A percentile compares a stretch with the other conserved stretches of the same genome.
phyloP scores from a whole-genome alignment of 2,888 invertebrate genomes.

The Sycophila texana region DNA sequence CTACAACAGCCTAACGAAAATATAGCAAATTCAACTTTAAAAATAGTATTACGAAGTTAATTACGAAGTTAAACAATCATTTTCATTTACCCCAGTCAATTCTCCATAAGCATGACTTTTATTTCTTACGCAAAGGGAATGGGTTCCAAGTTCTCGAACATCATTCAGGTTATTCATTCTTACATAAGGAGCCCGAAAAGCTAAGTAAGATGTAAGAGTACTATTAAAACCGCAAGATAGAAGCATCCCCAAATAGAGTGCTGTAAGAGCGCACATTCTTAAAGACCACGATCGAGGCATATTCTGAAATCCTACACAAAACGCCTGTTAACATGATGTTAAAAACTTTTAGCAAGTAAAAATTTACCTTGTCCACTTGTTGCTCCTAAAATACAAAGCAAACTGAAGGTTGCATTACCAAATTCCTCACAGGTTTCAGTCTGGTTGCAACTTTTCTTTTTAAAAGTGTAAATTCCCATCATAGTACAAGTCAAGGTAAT shows the following conservation, averaged over 20 bases:
- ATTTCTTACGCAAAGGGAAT: slow-evolving; percentile 74
- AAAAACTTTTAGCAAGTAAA: background rate
- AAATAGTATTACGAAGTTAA: too few relatives aligned
- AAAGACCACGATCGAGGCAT: slow-evolving; percentile 64
- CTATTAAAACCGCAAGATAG: slow-evolving; percentile 66
- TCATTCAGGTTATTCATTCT: slow-evolving; percentile 73
- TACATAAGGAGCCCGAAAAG: slow-evolving; percentile 70
- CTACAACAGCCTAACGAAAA: background rate
- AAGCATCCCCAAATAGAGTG: slow-evolving; percentile 64
- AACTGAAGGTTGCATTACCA: slow-evolving; percentile 60
- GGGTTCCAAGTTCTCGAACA: slow-evolving; percentile 67
- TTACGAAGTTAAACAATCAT: too few relatives aligned
- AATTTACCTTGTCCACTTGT: slow-evolving; percentile 65
- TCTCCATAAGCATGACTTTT: slow-evolving; percentile 73
- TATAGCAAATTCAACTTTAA: background rate
- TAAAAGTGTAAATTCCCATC: slow-evolving; percentile 57
- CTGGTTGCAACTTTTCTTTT: slow-evolving; percentile 57
- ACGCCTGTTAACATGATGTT: background rate
- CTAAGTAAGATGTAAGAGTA: slow-evolving; percentile 73
- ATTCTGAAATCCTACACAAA: slow-evolving; percentile 61
- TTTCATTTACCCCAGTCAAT: slow-evolving; percentile 57
- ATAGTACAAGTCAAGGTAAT: slow-evolving; percentile 57
- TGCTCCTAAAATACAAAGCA: slow-evolving; percentile 63
- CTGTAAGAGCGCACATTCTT: slow-evolving; percentile 62
- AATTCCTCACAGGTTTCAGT: slow-evolving; percentile 55